Conservation (phyloP, 1,140 invertebrate species). For the Sycophila sp. region DNA sequence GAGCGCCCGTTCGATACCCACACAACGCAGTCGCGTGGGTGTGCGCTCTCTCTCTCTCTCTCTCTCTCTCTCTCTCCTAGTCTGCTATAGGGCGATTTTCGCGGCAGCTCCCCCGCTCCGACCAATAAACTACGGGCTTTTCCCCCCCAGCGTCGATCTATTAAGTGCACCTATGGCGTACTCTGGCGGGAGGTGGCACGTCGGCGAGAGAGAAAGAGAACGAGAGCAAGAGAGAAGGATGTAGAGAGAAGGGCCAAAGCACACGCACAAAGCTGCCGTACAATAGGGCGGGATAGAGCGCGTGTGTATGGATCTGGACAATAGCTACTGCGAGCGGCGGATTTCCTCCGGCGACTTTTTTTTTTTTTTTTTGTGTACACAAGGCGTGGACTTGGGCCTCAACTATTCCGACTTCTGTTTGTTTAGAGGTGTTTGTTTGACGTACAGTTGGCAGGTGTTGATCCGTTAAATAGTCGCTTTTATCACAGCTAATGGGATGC, state of each 20-base stretch:
- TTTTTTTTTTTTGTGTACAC: constrained; percentile 1
- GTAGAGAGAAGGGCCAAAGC: neutral
- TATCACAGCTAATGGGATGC: no score
- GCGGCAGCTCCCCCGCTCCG: constrained; percentile 31
- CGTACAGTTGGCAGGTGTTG: neutral
- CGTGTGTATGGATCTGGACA: neutral
- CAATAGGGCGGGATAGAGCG: neutral
- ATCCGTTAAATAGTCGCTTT: neutral
- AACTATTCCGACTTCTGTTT: no score
- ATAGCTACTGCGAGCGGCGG: neutral
- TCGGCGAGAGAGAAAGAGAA: neutral
- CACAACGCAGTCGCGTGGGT: neutral
- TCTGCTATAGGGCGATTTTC: constrained; percentile 34
- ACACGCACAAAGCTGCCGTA: neutral
- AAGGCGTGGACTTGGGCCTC: no score
- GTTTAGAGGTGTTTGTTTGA: no score
- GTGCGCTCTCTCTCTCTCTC: neutral
- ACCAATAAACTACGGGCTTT: constrained; percentile 28
- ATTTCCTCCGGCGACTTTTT: neutral
- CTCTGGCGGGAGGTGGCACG: neutral
- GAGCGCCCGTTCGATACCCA: neutral
- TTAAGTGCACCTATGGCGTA: constrained; percentile 9
- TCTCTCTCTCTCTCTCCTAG: neutral
- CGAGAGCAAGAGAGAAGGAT: neutral
- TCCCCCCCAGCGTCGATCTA: neutral